A percentile compares a stretch with the other conserved stretches of the same genome.
Conservation (phyloP, 2,888 invertebrate species). For the Platycheirus rosarum region DNA sequence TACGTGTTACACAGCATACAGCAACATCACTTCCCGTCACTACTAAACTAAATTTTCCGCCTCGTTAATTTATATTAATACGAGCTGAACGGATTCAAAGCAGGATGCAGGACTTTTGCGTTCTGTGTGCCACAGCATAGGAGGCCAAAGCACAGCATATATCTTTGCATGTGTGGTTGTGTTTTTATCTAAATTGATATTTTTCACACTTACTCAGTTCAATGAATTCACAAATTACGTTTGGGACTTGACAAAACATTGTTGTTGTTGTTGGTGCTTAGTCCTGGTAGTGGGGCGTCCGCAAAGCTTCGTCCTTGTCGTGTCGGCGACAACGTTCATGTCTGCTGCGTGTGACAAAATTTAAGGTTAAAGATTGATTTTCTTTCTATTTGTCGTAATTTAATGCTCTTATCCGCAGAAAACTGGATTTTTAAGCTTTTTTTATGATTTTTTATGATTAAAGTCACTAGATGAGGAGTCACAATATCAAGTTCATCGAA, state of each 20-base stretch:
- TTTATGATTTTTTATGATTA: conserved; percentile 30
- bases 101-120: conserved; percentile 34
- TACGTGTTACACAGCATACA: too few species aligned
- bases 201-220: conserved; percentile 83
- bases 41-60: conserved; percentile 83
- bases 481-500: background rate
- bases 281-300: background rate
- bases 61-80: conserved; percentile 83
- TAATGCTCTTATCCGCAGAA: conserved; percentile 22
- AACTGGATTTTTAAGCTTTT: conserved; percentile 57
- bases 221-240: conserved; percentile 83
- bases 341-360: conserved; percentile 58
- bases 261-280: conserved; percentile 68
- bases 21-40: conserved; percentile 76
- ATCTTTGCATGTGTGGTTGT: conserved; percentile 45
- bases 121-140: conserved; percentile 36
- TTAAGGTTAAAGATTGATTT: conserved; percentile 74
- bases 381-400: conserved; percentile 61
- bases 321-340: conserved; percentile 60
- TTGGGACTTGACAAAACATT: conserved; percentile 81
- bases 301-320: conserved; percentile 44
- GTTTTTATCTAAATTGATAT: conserved; percentile 82
- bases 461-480: conserved; percentile 36
- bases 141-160: background rate
- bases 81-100: conserved; percentile 77